Evolutionary conservation across 2,797 vertebrate species (phyloP).

Genomic region (Arrhamphus sclerolepis): DNA sequence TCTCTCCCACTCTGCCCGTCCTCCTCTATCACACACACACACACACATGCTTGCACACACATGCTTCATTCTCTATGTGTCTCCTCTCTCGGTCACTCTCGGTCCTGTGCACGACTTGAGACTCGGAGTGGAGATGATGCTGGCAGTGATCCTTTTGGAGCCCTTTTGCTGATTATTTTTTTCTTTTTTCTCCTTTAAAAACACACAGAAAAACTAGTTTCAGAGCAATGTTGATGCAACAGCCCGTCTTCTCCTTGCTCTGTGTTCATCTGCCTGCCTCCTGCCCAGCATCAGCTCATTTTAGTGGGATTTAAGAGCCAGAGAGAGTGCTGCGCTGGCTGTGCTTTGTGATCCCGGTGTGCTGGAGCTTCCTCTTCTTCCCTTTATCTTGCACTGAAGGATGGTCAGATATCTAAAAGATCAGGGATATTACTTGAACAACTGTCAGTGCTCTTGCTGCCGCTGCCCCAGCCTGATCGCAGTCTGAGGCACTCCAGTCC

Average conservation of each 20-base stretch:
- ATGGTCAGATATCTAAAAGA: slow-evolving; percentile 70
- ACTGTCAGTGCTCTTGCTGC: slow-evolving; percentile 39
- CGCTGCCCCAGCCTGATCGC: slow-evolving; percentile 50
- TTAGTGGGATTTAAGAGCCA: slow-evolving; percentile 61
- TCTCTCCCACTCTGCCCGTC: slow-evolving; percentile 13
- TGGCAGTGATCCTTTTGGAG: slow-evolving; percentile 41
- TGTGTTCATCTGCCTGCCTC: slow-evolving; percentile 46
- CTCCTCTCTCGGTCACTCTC: slow-evolving; percentile 33
- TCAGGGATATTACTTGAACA: slow-evolving; percentile 71
- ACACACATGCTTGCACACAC: slow-evolving; percentile 35
- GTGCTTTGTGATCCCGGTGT: slow-evolving; percentile 38
- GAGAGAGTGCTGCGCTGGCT: slow-evolving; percentile 58
- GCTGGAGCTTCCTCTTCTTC: slow-evolving; percentile 58
- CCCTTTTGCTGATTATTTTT: slow-evolving; percentile 30
- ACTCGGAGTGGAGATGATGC: slow-evolving; percentile 46
- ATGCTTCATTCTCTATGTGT: slow-evolving; percentile 15
- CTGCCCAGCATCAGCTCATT: slow-evolving; percentile 45
- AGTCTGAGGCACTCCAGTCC: slow-evolving; percentile 45
- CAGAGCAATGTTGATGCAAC: slow-evolving; percentile 69
- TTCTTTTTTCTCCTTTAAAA: slow-evolving; percentile 22
- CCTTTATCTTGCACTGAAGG: slow-evolving; percentile 64
- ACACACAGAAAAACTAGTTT: slow-evolving; percentile 40
- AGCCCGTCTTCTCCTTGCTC: slow-evolving; percentile 39
- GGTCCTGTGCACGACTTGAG: slow-evolving; percentile 59
- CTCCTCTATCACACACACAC: slow-evolving; percentile 21